Evolutionary conservation across 2,888 invertebrate species (phyloP), one percentile per base, ranked within the genome.

Genomic region (Syritta pipiens): DNA sequence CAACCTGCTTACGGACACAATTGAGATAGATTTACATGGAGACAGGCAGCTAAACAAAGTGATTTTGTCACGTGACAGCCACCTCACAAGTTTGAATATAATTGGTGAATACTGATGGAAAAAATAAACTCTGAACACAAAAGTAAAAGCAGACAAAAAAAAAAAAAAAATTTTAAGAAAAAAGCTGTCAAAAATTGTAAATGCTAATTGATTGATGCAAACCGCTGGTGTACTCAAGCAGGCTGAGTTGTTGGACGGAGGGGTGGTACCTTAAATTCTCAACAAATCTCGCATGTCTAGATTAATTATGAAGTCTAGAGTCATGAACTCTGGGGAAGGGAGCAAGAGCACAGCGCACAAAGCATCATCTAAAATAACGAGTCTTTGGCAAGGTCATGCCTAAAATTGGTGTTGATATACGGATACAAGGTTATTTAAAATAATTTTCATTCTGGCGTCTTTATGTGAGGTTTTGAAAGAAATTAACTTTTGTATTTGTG

Each of bases 161-260:
- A 19, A 42, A 44, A 26, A 7, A 42, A 3, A 7, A 9, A 51
- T 10, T 17, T 28, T 49, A 1, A 28, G 37, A n/a, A n/a, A n/a
- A n/a, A n/a, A n/a, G n/a, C n/a, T 40, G 49, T 40, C 63, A 42
- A 30, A 55, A 17, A 24, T 19, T 30, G 24, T 65, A 9, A 24
- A 32, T 42, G 17, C 7, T 24, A 65, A 46, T 55, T 67, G 46
- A 67, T 67, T 67, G 37, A 67, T 55, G 28, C 10, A 51, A 32
- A 20, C 26, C 32, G 19, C 44, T 44, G n/a, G n/a, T n/a, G n/a
- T n/a, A n/a, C n/a, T n/a, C n/a, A n/a, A n/a, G n/a, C n/a, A n/a
- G n/a, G n/a, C n/a, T n/a, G n/a, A n/a, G n/a, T n/a, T n/a, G n/a
- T n/a, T n/a, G n/a, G n/a, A n/a, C n/a, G n/a, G n/a, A 10, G 6